Base-by-base conservation (phyloP, 2,888 invertebrate species). In the Diadegma fenestrale region DNA sequence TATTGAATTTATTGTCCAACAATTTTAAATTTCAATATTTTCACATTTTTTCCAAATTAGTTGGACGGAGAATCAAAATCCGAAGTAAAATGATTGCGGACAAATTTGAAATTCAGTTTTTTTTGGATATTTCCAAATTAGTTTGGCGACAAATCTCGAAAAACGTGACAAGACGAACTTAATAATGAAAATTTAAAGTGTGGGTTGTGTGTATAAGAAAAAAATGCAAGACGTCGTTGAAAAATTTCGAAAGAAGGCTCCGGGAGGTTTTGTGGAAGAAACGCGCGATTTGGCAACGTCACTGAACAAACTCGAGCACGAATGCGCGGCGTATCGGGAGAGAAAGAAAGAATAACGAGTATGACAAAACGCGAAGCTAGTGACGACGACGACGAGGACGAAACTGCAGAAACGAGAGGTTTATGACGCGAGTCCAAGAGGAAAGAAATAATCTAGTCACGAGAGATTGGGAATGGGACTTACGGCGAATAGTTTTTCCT, bases 371-470 rank as follows among this genome's bases (percentile, higher is more conserved):
- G 6, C 37, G 71, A 75, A 69, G 33, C 48, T 71, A 12, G 54
- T 30, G 37, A 37, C 6, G 30, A 30, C 5, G 33, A 33, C 33
- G 33, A 68, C 77, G 68, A 78, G 22, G n/a, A n/a, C n/a, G n/a
- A n/a, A n/a, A n/a, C n/a, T n/a, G 48, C 41, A 77, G 22, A 78
- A 80, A 72, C 64, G 84, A 72, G 64, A 76, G 37, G 41, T 63
- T 68, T 58, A 80, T 63, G 54, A 54, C 43, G 63, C 37, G 37
- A 37, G 3, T 7, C 5, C 37, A 37, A 30, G 41, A 45, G 64
- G 66, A 80, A 72, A 84, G 68, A 77, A 77, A 19, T 71, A 76
- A 79, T 85, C 85, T 81, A 75, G 85, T 82, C 73, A 69, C 82
- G 82, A 82, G 82, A 82, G 72, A 71, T 66, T 69, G 69, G 58